These are phyloP conservation scores for Diorhabda sublineata DNA, from an alignment of 1,140 invertebrate genomes.

Conservation along the genomic window DNA sequence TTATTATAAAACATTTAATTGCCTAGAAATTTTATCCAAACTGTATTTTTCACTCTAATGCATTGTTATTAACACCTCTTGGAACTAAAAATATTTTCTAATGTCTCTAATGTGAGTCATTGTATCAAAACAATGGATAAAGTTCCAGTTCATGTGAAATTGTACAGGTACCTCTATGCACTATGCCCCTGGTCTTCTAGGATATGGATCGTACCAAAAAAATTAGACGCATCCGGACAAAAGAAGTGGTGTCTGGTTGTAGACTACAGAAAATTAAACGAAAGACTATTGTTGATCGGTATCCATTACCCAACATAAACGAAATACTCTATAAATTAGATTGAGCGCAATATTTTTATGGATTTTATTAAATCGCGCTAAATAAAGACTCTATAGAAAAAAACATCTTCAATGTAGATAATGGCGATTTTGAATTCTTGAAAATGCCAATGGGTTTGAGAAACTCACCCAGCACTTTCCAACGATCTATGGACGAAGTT, in stretches of 20 bases:
- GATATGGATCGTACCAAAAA: background rate
- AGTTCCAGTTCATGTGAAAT: background rate
- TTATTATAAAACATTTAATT: background rate
- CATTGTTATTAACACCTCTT: no score
- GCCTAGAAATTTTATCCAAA: background rate
- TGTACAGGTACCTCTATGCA: conserved; percentile 32
- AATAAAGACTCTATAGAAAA: conserved; percentile 37
- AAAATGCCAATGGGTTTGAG: conserved; percentile 35
- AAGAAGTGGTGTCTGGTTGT: no score
- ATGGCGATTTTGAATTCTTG: conserved; percentile 44
- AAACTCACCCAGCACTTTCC: conserved; percentile 29
- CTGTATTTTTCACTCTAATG: no score
- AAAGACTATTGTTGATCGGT: no score
- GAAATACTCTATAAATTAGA: conserved; percentile 42
- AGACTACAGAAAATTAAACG: conserved; percentile 19
- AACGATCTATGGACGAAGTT: conserved; percentile 39
- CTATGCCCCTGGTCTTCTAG: conserved; percentile 44
- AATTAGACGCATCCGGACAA: no score
- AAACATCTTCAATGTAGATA: conserved; percentile 37
- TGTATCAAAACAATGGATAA: conserved; percentile 28
- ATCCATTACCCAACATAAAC: conserved; percentile 48
- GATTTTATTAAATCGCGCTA: conserved; percentile 20
- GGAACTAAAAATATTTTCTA: background rate
- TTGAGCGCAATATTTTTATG: conserved; percentile 39
- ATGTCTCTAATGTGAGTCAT: conserved; percentile 30